A percentile compares a stretch with the other conserved stretches of the same genome.
phyloP scores from a whole-genome alignment of 2,113 vertebrate species.

The Myiozetetes cayanensis region DNA sequence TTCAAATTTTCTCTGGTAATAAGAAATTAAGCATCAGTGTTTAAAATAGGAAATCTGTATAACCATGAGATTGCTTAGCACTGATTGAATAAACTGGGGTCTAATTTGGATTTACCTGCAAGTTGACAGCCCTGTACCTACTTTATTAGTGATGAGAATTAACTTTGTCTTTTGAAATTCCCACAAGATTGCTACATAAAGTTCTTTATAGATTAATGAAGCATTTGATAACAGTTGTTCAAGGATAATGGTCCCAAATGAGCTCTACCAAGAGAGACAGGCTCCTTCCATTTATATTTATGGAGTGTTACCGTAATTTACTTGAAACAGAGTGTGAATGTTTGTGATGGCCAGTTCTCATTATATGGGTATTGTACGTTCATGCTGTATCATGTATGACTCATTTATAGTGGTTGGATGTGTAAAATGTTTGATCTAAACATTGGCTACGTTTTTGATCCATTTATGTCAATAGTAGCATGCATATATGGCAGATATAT shows the following conservation, averaged over 20 bases:
- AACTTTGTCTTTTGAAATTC: not conserved
- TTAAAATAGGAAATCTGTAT: not conserved
- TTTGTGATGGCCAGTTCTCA: not conserved
- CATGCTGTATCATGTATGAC: rapidly evolving
- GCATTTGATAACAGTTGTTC: not conserved
- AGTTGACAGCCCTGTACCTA: not conserved
- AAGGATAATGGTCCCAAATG: not conserved
- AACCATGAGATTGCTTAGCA: not conserved
- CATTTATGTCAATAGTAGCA: not conserved
- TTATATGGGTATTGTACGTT: not conserved
- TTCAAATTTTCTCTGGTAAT: not conserved
- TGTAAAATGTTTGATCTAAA: not conserved
- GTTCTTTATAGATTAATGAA: not conserved
- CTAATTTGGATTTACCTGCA: not conserved
- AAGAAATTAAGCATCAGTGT: not conserved
- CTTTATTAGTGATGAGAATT: not conserved
- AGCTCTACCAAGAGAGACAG: not conserved
- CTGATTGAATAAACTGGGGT: not conserved
- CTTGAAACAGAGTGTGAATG: not conserved
- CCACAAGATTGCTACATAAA: not conserved
- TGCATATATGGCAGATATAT: not conserved
- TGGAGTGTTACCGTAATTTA: not conserved
- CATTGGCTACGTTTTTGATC: not conserved
- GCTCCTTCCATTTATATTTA: not conserved
- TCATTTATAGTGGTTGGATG: not conserved